Conservation (phyloP, 2,797 vertebrate genomes). For the Hypotaenidia okinawae region DNA sequence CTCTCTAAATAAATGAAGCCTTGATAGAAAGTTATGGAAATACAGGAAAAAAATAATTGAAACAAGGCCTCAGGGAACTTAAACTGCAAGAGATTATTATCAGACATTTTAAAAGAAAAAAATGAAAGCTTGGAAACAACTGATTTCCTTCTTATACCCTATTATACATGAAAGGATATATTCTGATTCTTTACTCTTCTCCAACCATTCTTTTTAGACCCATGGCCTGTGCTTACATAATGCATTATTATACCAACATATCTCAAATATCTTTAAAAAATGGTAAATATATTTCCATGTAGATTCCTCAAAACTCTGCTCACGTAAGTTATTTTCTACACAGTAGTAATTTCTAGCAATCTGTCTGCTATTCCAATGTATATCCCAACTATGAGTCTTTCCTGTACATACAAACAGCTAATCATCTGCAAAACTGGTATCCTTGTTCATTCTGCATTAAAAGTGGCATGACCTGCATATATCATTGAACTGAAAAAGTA, state of each 20-base stretch:
- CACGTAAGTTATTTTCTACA: background rate
- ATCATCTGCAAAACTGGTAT: background rate
- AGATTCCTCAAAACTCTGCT: background rate
- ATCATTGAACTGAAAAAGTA: background rate
- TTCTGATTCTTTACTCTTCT: background rate
- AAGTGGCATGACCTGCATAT: background rate
- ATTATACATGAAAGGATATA: background rate
- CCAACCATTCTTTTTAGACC: background rate
- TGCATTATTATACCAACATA: background rate
- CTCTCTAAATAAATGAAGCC: slow-evolving; percentile 26
- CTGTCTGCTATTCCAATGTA: background rate
- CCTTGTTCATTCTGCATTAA: background rate
- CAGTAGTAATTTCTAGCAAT: background rate
- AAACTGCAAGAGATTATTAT: slow-evolving; percentile 13
- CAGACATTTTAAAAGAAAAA: background rate
- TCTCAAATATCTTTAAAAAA: background rate
- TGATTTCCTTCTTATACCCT: background rate
- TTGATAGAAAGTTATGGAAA: background rate
- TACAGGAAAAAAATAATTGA: background rate
- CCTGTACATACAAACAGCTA: background rate
- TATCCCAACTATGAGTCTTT: background rate
- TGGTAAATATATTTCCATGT: background rate
- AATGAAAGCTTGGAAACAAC: background rate
- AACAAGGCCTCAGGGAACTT: background rate
- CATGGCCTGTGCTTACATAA: background rate